These are phyloP conservation scores for Leucopsar rothschildi DNA, from an alignment of 2,113 vertebrate genomes.

Conservation along the genomic window DNA sequence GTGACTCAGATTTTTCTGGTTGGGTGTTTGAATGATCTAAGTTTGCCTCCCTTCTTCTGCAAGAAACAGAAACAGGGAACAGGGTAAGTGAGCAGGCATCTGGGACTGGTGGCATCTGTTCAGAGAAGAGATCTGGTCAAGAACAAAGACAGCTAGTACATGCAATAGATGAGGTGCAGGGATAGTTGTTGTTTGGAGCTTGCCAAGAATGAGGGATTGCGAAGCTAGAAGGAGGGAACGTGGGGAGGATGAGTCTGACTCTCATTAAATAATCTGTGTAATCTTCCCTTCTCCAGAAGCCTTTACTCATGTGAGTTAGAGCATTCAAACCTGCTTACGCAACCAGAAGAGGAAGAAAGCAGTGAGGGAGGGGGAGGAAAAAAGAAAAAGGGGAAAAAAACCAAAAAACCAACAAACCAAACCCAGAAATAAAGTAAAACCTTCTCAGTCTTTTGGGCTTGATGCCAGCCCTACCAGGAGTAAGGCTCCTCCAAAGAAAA, in stretches of 20 bases:
- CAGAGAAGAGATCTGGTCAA: neutral
- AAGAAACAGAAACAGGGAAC: neutral
- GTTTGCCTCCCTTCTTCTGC: neutral
- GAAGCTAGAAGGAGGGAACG: neutral
- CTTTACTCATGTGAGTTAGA: neutral
- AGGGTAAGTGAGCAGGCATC: neutral
- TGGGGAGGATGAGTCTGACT: neutral
- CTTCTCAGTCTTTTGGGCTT: neutral
- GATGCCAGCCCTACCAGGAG: neutral
- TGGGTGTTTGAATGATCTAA: neutral
- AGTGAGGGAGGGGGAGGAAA: neutral
- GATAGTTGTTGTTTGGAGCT: neutral
- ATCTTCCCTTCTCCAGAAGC: neutral
- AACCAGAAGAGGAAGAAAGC: neutral
- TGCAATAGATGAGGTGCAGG: neutral
- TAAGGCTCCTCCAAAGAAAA: neutral
- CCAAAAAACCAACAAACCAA: neutral
- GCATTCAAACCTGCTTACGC: neutral
- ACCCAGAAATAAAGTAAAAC: neutral
- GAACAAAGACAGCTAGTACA: neutral
- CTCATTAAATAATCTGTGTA: neutral
- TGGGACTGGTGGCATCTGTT: neutral
- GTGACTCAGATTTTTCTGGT: neutral
- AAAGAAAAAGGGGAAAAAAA: neutral
- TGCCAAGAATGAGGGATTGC: neutral